Evolutionary conservation across 2,888 invertebrate species (phyloP), one percentile per base, ranked within the genome.

Genomic region (Tipula vernalis): DNA sequence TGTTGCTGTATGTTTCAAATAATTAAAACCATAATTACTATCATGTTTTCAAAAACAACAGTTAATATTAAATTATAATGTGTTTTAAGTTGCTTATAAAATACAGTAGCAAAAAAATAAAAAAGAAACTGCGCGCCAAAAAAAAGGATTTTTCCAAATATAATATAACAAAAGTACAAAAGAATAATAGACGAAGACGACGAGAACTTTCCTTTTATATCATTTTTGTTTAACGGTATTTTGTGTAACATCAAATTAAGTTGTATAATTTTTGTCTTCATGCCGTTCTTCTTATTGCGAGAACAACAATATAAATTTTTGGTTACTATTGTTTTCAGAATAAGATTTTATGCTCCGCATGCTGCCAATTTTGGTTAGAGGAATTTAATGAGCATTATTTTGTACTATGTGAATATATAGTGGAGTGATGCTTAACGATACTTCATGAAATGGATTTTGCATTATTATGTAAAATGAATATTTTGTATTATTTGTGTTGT

Each of bases 11-110:
- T 57, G 12, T 71, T 71, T 28, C 71, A 71, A 71, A 71, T 71
- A 71, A 71, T 71, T 71, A 71, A 71, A 71, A 71, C 71, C 71
- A 71, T 71, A 71, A 71, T 71, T 71, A 71, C 71, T 71, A 71
- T 71, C 71, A 71, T 71, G 71, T 71, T 71, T 71, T 10, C 71
- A 71, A 28, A 28, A 71, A 71, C 71, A 71, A 71, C 71, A 71
- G 71, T 71, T 71, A 71, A 71, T 71, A 71, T 71, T 71, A 71
- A 71, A 71, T 28, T 71, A 71, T 71, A 71, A 71, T 71, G 71
- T 71, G 71, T 28, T 71, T 71, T 71, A 71, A 71, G 71, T 71
- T 71, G 71, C 71, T 71, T 28, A 18, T 28, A 71, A 28, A 71
- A 51, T 51, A 15, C 51, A 51, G 15, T 15, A 51, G 15, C 51